Evolutionary conservation across 2,797 vertebrate genomes (phyloP), one percentile per base, ranked within the genome.

Genomic region (Petrocephalus sullivani): DNA sequence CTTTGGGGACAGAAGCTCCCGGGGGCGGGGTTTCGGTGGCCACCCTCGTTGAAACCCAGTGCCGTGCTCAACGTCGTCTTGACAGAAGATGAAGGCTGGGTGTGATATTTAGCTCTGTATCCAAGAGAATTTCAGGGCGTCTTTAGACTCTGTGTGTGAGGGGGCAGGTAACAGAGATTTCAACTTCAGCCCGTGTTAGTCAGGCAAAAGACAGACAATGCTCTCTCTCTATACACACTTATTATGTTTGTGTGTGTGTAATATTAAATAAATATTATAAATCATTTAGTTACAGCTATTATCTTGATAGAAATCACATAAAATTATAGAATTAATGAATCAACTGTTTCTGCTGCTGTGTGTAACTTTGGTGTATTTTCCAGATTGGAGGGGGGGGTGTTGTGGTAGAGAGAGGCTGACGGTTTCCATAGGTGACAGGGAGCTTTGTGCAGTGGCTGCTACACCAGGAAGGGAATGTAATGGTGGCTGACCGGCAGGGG

Each of bases 361-460:
- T 37, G 41, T 61, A 4, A 23, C 37, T 61, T 54, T n/a, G 14
- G 46, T 21, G 4, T 75, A 61, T 82, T 85, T 87, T 37, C 54
- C 56, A 8, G 21, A 71, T n/a, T 78, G 71, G 71, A 14, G 21
- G 21, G 56, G 46, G 67, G 19, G 33, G 58, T 37, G 37, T 61
- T 19, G 16, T 71, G 54, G 21, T 49, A 78, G 2, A 46, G 37
- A n/a, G 41, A 33, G 49, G 41, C n/a, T 87, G 46, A 67, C 60
- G 37, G 89, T 90, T 88, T 54, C 90, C 78, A 86, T 28, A 56
- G 86, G 89, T 87, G 89, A 90, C 89, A 54, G 33, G 56, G 33
- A 87, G 60, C 81, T 83, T 46, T 88, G 86, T 86, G 71, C 86
- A 75, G 71, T 60, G 81, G 84, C 78, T 56, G 67, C 89, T 86